These are phyloP conservation scores for Amphiura filiformis DNA, from an alignment of 35 echinoderm and acorn worm genomes.

Conservation along the genomic window DNA sequence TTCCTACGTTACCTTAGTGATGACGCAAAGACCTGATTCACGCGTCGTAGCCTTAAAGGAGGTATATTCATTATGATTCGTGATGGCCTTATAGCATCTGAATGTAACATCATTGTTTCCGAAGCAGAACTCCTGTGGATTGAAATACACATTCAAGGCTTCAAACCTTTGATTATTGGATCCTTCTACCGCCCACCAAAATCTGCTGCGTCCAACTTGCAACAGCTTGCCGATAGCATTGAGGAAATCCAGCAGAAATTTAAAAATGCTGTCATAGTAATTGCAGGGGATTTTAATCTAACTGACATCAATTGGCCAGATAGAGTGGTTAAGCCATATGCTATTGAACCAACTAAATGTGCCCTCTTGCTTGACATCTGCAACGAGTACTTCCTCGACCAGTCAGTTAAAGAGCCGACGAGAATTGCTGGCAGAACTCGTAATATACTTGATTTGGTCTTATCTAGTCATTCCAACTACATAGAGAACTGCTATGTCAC, in stretches of 20 bases:
- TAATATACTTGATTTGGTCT: slow-evolving; percentile 44
- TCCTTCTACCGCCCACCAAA: slow-evolving; percentile 40
- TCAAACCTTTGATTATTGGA: slow-evolving; percentile 52
- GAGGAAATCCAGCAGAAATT: background rate
- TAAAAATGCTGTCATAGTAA: slow-evolving; percentile 26
- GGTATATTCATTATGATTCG: slow-evolving; percentile 21
- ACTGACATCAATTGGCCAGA: slow-evolving; percentile 43
- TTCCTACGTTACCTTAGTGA: too few relatives aligned
- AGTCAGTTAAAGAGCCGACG: slow-evolving; percentile 14
- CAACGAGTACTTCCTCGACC: slow-evolving; percentile 38
- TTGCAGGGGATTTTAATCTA: slow-evolving; percentile 52
- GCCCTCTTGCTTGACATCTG: slow-evolving; percentile 48
- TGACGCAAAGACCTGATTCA: too few relatives aligned
- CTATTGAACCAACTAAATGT: slow-evolving; percentile 29
- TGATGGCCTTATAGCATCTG: slow-evolving; percentile 1
- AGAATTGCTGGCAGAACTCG: background rate
- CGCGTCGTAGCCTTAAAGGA: too few relatives aligned
- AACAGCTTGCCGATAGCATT: too few relatives aligned
- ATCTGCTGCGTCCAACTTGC: slow-evolving; percentile 8
- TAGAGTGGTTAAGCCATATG: slow-evolving; percentile 25
- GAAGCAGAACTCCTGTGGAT: slow-evolving; percentile 33
- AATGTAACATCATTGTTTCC: slow-evolving; percentile 15
- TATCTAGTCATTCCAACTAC: slow-evolving; percentile 20
- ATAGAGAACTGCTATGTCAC: slow-evolving; percentile 27
- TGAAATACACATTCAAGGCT: slow-evolving; percentile 20